phyloP scores from a whole-genome alignment of 1,140 invertebrate genomes.

The Leptopilina boulardi region DNA sequence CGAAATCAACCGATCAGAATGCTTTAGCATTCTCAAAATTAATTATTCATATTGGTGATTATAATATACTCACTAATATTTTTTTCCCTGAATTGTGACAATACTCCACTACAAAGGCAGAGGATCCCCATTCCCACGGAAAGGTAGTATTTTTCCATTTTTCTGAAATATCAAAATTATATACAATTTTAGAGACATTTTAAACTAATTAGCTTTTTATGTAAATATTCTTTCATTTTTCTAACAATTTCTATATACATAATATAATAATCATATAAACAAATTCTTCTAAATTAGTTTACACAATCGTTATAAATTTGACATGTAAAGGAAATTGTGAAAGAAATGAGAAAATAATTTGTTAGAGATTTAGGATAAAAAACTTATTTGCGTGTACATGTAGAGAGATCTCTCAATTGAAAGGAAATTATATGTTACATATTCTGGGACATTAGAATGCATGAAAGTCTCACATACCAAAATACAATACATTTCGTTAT shows the following conservation, averaged over 20 bases:
- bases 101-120: conserved; percentile 49
- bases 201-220: too few species aligned
- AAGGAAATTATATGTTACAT: conserved; percentile 22
- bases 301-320: background rate
- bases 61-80: conserved; percentile 62
- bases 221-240: too few species aligned
- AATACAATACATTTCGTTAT: conserved; percentile 31
- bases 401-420: background rate
- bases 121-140: conserved; percentile 48
- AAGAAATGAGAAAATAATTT: background rate
- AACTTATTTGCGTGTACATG: background rate
- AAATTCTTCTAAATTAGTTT: too few species aligned
- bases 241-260: too few species aligned
- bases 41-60: too few species aligned
- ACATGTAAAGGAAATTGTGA: background rate
- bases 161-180: background rate
- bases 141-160: conserved; percentile 55
- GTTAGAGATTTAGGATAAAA: background rate
- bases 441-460: conserved; percentile 8
- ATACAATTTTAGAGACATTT: background rate
- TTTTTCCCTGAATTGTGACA: conserved; percentile 61
- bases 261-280: too few species aligned
- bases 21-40: too few species aligned
- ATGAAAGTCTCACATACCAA: conserved; percentile 1
- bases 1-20: too few species aligned